Evolutionary conservation across 2,888 invertebrate genomes (phyloP).

Genomic region (Drosophila niveifrons): DNA sequence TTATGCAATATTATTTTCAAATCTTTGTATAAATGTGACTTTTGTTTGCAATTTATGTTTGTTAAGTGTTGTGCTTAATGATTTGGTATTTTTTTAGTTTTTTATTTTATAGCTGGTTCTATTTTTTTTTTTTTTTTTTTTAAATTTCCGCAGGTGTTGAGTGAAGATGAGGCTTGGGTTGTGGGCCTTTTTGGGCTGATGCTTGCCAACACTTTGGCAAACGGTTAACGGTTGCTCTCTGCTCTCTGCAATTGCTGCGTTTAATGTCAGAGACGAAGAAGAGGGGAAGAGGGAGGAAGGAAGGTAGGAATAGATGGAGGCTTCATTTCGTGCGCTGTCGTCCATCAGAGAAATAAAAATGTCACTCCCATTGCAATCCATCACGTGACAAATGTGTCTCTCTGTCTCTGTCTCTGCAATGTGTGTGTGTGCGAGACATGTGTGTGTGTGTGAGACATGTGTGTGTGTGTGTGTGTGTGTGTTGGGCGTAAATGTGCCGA

Average conservation of each 20-base stretch:
- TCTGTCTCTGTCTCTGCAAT: constrained; percentile 43
- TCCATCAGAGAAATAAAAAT: constrained; percentile 85
- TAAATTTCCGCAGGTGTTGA: too few relatives aligned
- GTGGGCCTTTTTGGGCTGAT: not conserved
- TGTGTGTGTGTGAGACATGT: constrained; percentile 28
- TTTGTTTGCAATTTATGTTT: too few relatives aligned
- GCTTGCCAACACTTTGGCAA: constrained; percentile 4
- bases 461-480: constrained; percentile 25
- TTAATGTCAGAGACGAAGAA: not conserved
- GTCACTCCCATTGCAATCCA: constrained; percentile 85
- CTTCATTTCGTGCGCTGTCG: constrained; percentile 79
- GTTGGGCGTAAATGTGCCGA: constrained; percentile 75
- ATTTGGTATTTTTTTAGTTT: too few relatives aligned
- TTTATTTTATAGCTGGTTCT: too few relatives aligned
- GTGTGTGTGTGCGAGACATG: constrained; percentile 17
- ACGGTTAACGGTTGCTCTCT: not conserved
- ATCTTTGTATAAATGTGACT: too few relatives aligned
- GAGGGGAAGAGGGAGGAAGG: too few relatives aligned
- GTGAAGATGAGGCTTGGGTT: too few relatives aligned
- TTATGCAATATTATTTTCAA: too few relatives aligned
- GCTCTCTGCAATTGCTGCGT: constrained; percentile 1
- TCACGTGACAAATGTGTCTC: constrained; percentile 84
- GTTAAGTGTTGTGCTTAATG: too few relatives aligned
- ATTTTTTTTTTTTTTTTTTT: too few relatives aligned
- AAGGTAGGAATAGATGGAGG: constrained; percentile 7